Conservation (phyloP, 2,113 vertebrate species). For the Cinclus cinclus region DNA sequence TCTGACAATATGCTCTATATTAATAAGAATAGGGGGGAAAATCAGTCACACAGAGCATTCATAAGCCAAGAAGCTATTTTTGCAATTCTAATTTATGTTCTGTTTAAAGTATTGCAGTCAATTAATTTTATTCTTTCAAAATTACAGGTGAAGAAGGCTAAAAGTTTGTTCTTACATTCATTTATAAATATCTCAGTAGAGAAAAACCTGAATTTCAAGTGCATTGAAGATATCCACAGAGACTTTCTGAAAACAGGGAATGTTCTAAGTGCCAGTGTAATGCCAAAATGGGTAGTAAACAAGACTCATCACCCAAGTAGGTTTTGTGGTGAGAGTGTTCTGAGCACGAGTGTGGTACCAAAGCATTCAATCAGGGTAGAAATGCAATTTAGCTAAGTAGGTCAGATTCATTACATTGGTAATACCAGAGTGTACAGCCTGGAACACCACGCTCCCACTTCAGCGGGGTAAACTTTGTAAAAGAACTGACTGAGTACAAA, state of each 20-base stretch:
- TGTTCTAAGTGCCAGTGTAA: neutral
- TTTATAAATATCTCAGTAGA: neutral
- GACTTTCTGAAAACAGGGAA: neutral
- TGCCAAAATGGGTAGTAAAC: neutral
- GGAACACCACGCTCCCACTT: neutral
- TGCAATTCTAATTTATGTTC: slow-evolving; percentile 1
- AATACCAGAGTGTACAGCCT: neutral
- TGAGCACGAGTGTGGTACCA: neutral
- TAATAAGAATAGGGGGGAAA: neutral
- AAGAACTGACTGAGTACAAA: neutral
- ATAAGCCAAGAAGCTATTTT: neutral
- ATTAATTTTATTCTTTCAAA: slow-evolving; percentile 22
- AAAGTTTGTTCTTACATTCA: neutral
- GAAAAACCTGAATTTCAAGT: neutral
- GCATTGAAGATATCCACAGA: neutral
- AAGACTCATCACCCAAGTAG: neutral
- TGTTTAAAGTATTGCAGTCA: neutral
- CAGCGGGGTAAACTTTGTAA: neutral
- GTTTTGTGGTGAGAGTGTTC: neutral
- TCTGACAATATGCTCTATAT: neutral
- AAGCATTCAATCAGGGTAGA: neutral
- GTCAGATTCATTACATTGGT: neutral
- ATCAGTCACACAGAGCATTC: neutral
- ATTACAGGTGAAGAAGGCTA: neutral
- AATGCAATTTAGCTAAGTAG: neutral